Evolutionary conservation across 1,140 invertebrate species (phyloP), one percentile per base, ranked within the genome.

Genomic region (Pseudomyrmex dendroicus): DNA sequence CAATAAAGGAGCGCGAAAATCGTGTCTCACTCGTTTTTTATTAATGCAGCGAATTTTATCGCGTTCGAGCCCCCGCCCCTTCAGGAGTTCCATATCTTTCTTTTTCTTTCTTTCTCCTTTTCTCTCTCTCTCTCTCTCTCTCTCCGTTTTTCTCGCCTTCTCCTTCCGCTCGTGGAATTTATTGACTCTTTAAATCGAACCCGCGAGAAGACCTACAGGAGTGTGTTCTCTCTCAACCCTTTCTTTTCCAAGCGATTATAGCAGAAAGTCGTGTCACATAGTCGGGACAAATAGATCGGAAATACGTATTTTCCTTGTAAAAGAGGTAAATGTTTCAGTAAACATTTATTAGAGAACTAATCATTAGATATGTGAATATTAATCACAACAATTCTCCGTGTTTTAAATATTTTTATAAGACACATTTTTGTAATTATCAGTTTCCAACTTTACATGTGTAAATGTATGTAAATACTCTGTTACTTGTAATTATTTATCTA

Each of bases 21-120:
- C 88, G 78, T 89, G 87, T 89, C 74, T 76, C 87, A 85, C 13
- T 77, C 78, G 78, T 66, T 85, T 87, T 35, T 35, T 89, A 89
- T 89, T 89, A 89, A 89, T 89, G 87, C 82, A 70, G 62, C 59
- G 63, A 87, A 83, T 85, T 89, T 85, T 89, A 89, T 89, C 87
- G 83, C 85, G 62, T 64, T 15, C 68, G 82, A 84, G 84, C 84
- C 82, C 83, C 88, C 76, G 80, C 67, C 54, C 87, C 35, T 35
- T 35, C 35, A 35, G 5, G 82, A 57, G 8, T 62, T 56, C 87
- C 48, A 48, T 66, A 68, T 68, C 59, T 54, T 48, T 80, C 20
- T 54, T 67, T 13, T 54, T n/a, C 44, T 22, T 68, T 54, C n/a
- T 15, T 13, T 25, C 3, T 13, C 17, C 35, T 67, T n/a, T 44